Conservation (phyloP, 2,797 vertebrate genomes). For the Falco concolor region DNA sequence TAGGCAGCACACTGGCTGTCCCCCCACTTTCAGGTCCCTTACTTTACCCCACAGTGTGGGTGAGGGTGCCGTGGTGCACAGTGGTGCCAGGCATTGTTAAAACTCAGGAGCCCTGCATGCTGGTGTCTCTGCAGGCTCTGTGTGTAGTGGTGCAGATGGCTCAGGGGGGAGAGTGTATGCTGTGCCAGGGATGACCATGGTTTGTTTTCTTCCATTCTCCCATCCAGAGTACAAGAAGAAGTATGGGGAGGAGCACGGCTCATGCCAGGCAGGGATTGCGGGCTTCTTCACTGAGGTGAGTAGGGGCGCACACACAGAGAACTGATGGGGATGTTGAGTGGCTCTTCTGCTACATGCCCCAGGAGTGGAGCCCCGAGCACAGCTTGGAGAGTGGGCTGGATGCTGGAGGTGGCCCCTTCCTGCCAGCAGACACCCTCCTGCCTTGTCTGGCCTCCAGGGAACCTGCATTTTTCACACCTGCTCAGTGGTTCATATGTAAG, state of each 20-base stretch:
- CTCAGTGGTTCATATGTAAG: neutral
- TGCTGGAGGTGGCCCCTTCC: neutral
- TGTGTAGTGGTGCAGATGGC: neutral
- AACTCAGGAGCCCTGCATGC: neutral
- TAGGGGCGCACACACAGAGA: neutral
- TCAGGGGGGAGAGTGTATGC: neutral
- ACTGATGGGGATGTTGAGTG: neutral
- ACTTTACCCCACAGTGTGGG: neutral
- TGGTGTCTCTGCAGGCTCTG: neutral
- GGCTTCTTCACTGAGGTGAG: conserved; percentile 94
- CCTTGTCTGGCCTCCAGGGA: neutral
- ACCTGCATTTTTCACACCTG: neutral
- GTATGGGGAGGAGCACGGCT: conserved; percentile 98
- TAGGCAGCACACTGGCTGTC: neutral
- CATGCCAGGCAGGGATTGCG: conserved; percentile 96
- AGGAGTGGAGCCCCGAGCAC: neutral
- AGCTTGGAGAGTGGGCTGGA: neutral
- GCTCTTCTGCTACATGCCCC: neutral
- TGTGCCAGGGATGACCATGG: conserved; percentile 55
- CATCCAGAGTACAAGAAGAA: conserved; percentile 95
- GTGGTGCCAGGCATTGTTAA: neutral
- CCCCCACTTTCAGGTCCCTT: neutral
- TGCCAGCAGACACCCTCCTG: neutral
- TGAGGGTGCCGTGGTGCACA: neutral
- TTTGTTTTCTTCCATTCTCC: conserved; percentile 65